Percentiles rank a stretch among this genome's conserved stretches.
These are phyloP conservation scores for Mimumesa dahlbomi DNA, from an alignment of 2,888 invertebrate species.

Conservation along the genomic window DNA sequence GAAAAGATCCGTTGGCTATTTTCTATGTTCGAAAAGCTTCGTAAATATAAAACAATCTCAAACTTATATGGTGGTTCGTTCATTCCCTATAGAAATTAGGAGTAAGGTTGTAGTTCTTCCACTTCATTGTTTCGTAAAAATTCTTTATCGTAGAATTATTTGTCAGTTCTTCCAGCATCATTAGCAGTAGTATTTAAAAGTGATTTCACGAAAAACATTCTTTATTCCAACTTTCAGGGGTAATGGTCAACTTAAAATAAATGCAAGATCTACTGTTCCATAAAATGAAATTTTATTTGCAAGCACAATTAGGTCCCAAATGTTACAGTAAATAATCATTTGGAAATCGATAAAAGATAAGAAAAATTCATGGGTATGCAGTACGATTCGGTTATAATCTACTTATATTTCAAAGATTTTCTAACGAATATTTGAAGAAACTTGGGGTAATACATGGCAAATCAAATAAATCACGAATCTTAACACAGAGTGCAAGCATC, in stretches of 20 bases:
- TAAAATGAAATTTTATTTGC: conserved; percentile 61
- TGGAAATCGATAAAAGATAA: conserved; percentile 23
- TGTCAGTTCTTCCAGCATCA: too few relatives aligned
- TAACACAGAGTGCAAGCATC: conserved; percentile 20
- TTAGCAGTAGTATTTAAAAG: too few relatives aligned
- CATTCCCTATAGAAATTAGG: not conserved
- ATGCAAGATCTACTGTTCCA: conserved; percentile 5
- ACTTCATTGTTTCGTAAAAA: too few relatives aligned
- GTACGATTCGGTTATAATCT: conserved; percentile 5
- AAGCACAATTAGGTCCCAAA: conserved; percentile 47
- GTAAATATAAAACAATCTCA: conserved; percentile 50
- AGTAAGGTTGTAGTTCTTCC: not conserved
- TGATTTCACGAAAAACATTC: too few relatives aligned
- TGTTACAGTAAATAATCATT: conserved; percentile 44
- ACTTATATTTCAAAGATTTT: conserved; percentile 30
- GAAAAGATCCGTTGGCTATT: conserved; percentile 42
- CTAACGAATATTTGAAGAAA: conserved; percentile 20
- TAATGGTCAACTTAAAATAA: too few relatives aligned
- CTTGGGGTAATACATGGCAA: conserved; percentile 6
- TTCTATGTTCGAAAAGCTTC: conserved; percentile 54
- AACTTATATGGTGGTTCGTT: conserved; percentile 14
- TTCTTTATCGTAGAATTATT: too few relatives aligned
- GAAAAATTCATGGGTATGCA: conserved; percentile 8
- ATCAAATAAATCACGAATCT: conserved; percentile 23
- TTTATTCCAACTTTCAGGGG: too few relatives aligned